phyloP scores from a whole-genome alignment of 1,140 invertebrate species.

The Venturia canescens region DNA sequence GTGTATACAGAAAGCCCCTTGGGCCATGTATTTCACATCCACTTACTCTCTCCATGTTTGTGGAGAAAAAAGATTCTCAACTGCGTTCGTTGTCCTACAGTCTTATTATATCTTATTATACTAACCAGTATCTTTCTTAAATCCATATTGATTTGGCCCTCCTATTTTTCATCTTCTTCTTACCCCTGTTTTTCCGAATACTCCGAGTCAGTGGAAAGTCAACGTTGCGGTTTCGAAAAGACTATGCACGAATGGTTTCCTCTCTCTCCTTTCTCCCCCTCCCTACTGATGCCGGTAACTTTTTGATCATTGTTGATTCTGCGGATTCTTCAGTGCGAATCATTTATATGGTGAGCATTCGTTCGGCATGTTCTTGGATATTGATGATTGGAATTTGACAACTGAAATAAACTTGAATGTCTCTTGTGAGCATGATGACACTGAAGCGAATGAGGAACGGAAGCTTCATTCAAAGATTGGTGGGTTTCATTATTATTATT shows the following conservation, averaged over 20 bases:
- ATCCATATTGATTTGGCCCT: neutral
- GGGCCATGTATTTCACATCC: conserved; percentile 43
- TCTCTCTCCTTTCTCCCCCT: too few relatives aligned
- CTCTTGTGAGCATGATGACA: too few relatives aligned
- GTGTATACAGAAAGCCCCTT: conserved; percentile 14
- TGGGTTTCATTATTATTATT: too few relatives aligned
- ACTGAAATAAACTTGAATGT: too few relatives aligned
- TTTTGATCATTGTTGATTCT: neutral
- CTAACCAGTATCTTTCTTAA: conserved; percentile 41
- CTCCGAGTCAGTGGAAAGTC: conserved; percentile 43
- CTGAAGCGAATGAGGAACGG: too few relatives aligned
- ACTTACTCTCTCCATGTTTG: conserved; percentile 33
- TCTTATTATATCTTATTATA: neutral
- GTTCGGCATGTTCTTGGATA: too few relatives aligned
- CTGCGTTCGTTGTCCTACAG: conserved; percentile 15
- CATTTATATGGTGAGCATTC: too few relatives aligned
- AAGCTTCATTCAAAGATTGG: too few relatives aligned
- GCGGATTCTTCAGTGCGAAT: neutral
- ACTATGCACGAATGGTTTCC: neutral
- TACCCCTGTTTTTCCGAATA: neutral
- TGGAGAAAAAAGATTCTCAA: neutral
- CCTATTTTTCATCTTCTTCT: neutral
- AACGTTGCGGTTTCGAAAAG: conserved; percentile 18
- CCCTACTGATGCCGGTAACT: too few relatives aligned
- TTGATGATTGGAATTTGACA: too few relatives aligned